Conservation (phyloP, 2,888 invertebrate genomes). For the Eupithecia insigniata region DNA sequence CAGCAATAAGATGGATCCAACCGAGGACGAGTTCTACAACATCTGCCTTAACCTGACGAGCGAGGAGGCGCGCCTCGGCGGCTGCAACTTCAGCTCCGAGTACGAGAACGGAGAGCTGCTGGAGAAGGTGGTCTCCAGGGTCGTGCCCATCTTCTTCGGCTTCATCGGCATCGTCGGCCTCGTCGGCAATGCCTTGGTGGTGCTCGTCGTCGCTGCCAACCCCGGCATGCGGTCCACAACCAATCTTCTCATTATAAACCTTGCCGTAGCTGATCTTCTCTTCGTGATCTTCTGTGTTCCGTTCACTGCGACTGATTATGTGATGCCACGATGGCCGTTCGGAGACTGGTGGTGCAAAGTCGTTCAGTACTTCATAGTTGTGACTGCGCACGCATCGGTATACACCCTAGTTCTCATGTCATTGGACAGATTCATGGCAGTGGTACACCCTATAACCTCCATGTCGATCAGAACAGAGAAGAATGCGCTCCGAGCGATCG, state of each 20-base stretch:
- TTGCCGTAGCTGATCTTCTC: constrained; percentile 94
- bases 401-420: constrained; percentile 98
- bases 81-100: constrained; percentile 73
- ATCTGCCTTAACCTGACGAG: constrained; percentile 74
- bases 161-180: constrained; percentile 94
- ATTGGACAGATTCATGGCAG: constrained; percentile 95
- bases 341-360: constrained; percentile 95
- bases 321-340: constrained; percentile 94
- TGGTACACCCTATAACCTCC: constrained; percentile 95
- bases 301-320: constrained; percentile 96
- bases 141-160: constrained; percentile 93
- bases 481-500: constrained; percentile 91
- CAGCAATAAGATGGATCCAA: constrained; percentile 67
- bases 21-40: constrained; percentile 76
- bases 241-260: constrained; percentile 94
- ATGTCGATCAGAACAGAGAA: constrained; percentile 93
- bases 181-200: constrained; percentile 94
- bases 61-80: constrained; percentile 65
- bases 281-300: constrained; percentile 98
- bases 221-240: constrained; percentile 97
- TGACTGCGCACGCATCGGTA: constrained; percentile 96
- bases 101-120: constrained; percentile 81
- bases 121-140: constrained; percentile 87
- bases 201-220: constrained; percentile 93
- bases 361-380: constrained; percentile 95